These are phyloP conservation scores for Therioaphis trifolii DNA, from an alignment of 2,888 invertebrate species.

Conservation along the genomic window DNA sequence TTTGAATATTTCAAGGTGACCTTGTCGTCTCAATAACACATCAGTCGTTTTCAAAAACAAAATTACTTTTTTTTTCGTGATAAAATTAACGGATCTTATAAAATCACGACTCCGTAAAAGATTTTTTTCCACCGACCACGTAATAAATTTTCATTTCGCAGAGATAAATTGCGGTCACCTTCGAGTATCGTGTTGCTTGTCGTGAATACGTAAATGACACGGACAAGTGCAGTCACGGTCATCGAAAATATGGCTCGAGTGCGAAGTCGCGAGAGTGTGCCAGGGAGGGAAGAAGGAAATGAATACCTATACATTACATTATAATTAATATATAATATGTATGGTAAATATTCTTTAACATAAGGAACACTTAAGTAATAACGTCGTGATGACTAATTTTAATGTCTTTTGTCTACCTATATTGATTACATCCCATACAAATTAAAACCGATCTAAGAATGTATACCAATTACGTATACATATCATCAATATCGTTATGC, in stretches of 20 bases:
- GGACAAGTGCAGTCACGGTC: conserved; percentile 33
- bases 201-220: conserved; percentile 9
- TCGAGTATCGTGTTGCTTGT: not conserved
- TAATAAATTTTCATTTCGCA: not conserved
- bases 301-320: not conserved
- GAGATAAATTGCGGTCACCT: not conserved
- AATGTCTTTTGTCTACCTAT: not conserved
- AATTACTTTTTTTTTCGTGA: not conserved
- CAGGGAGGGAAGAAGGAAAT: not conserved
- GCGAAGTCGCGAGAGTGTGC: not conserved
- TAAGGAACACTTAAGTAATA: not conserved
- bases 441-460: not conserved
- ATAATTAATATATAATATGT: conserved; percentile 17
- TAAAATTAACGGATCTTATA: not conserved
- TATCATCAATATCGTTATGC: not conserved
- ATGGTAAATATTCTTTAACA: not conserved
- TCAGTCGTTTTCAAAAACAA: not conserved
- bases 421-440: not conserved
- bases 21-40: not conserved
- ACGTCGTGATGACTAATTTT: not conserved
- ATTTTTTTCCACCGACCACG: not conserved
- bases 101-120: not conserved
- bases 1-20: conserved; percentile 46
- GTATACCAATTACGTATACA: not conserved
- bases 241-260: not conserved